phyloP scores from a whole-genome alignment of 2,113 vertebrate genomes.

The Cranoglanis bouderius region DNA sequence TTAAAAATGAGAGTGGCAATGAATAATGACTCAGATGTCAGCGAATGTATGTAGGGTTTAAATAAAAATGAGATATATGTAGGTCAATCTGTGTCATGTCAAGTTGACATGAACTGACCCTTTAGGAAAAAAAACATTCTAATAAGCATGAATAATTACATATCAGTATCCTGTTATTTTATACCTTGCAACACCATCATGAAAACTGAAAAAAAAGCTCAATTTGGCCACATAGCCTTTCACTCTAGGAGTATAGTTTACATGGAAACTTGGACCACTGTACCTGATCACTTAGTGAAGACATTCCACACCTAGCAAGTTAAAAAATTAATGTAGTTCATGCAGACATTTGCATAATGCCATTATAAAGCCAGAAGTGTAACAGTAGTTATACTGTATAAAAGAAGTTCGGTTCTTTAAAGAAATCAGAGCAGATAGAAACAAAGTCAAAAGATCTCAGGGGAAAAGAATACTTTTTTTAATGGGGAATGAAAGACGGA shows the following conservation, averaged over 20 bases:
- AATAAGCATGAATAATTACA: slow-evolving; percentile 50
- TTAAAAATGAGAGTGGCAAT: slow-evolving; percentile 6
- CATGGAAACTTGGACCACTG: slow-evolving; percentile 39
- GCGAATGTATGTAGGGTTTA: slow-evolving; percentile 32
- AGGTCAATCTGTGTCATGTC: slow-evolving; percentile 9
- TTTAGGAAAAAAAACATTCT: slow-evolving; percentile 25
- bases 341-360: slow-evolving; percentile 30
- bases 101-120: slow-evolving; percentile 18
- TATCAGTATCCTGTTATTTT: slow-evolving; percentile 43
- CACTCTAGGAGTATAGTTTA: slow-evolving; percentile 41
- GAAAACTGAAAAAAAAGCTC: slow-evolving; percentile 24
- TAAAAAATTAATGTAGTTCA: slow-evolving; percentile 30
- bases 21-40: slow-evolving; percentile 18
- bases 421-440: slow-evolving; percentile 31
- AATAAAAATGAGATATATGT: slow-evolving; percentile 32
- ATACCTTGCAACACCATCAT: slow-evolving; percentile 39
- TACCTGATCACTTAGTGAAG: slow-evolving; percentile 41
- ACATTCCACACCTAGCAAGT: slow-evolving; percentile 41
- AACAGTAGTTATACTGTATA: slow-evolving; percentile 27
- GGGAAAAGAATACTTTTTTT: slow-evolving; percentile 42
- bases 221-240: slow-evolving; percentile 27
- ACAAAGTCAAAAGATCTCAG: slow-evolving; percentile 48
- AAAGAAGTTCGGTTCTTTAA: slow-evolving; percentile 10
- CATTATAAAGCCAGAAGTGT: slow-evolving; percentile 23
- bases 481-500: slow-evolving; percentile 21